These are phyloP conservation scores for Apteryx owenii DNA, from an alignment of 2,113 vertebrate species.

Conservation along the genomic window DNA sequence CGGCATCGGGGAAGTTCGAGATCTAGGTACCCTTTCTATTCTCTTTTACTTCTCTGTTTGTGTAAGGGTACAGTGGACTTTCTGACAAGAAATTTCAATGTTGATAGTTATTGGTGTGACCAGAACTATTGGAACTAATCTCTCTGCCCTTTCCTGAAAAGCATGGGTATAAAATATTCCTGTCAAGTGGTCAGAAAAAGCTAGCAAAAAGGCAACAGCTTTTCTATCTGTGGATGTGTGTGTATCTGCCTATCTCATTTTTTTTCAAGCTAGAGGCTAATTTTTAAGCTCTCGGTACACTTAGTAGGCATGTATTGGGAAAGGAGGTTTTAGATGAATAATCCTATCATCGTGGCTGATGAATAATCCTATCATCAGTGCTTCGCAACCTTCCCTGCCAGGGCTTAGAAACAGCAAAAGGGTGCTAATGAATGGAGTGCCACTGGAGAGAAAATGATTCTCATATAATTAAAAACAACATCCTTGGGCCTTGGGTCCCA, in stretches of 20 bases:
- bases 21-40: not conserved
- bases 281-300: not conserved
- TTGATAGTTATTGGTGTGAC: not conserved
- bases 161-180: not conserved
- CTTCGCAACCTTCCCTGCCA: not conserved
- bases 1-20: not conserved
- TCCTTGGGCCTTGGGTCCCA: not conserved
- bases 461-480: not conserved
- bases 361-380: not conserved
- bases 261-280: not conserved
- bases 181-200: not conserved
- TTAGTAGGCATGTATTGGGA: not conserved
- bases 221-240: not conserved
- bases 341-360: not conserved
- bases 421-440: not conserved
- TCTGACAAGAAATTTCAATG: not conserved
- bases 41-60: not conserved
- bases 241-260: not conserved
- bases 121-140: not conserved
- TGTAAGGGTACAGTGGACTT: not conserved
- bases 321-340: not conserved
- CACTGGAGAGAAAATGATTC: not conserved
- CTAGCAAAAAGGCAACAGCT: not conserved
- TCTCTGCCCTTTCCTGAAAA: rapidly evolving
- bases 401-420: not conserved